Conservation (phyloP, 2,113 vertebrate genomes). For the Phalacrocorax pelagicus region DNA sequence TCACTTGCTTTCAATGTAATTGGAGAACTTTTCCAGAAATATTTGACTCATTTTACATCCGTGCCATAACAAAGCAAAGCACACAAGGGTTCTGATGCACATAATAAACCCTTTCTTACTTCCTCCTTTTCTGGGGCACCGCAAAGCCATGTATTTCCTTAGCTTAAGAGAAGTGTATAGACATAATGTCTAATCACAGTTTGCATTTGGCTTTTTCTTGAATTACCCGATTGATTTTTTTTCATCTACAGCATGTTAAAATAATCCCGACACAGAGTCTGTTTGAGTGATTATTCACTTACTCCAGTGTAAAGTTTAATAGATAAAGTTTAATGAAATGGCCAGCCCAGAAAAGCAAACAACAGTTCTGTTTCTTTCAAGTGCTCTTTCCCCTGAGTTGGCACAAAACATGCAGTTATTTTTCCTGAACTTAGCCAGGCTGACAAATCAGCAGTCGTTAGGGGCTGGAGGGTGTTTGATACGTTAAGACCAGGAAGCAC, state of each 20-base stretch:
- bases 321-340: not conserved
- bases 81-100: not conserved
- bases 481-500: fast-evolving
- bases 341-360: not conserved
- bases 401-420: not conserved
- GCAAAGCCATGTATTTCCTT: not conserved
- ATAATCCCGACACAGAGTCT: not conserved
- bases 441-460: not conserved
- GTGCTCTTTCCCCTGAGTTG: not conserved
- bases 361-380: not conserved
- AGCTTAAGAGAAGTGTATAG: not conserved
- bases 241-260: not conserved
- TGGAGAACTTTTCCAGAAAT: not conserved
- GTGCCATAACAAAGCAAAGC: not conserved
- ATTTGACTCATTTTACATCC: not conserved
- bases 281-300: not conserved
- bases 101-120: not conserved
- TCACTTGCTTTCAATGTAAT: not conserved
- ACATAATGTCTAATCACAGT: not conserved
- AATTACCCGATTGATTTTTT: not conserved
- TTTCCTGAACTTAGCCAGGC: not conserved
- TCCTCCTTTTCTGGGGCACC: not conserved
- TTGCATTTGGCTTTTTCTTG: not conserved
- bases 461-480: not conserved
- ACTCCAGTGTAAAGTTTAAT: not conserved